Evolutionary conservation across 2,113 vertebrate species (phyloP).

Genomic region (Colossoma macropomum): DNA sequence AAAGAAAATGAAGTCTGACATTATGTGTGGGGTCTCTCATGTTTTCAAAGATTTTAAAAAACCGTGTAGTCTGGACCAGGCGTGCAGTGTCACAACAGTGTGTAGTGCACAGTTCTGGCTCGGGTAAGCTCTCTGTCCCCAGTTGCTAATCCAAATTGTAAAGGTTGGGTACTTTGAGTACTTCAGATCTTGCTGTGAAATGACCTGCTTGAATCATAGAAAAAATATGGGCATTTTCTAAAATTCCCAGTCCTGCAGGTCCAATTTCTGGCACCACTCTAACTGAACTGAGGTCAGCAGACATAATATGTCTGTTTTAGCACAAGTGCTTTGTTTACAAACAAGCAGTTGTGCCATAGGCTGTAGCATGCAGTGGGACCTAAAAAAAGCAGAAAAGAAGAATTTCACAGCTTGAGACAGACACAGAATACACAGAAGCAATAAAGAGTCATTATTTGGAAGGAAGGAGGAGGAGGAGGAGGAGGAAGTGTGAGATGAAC

Average conservation of each 20-base stretch:
- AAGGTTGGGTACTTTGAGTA: not conserved
- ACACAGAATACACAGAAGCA: not conserved
- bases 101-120: not conserved
- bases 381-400: not conserved
- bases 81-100: not conserved
- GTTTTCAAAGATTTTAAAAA: too few relatives aligned
- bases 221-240: not conserved
- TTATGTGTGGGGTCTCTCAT: too few relatives aligned
- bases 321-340: slow-evolving; percentile 18
- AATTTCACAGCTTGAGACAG: not conserved
- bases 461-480: not conserved
- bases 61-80: too few relatives aligned
- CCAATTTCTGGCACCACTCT: not conserved
- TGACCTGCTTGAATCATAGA: not conserved
- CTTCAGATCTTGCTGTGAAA: not conserved
- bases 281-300: not conserved
- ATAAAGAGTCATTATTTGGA: slow-evolving; percentile 1
- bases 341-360: not conserved
- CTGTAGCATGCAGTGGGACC: not conserved
- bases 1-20: too few relatives aligned
- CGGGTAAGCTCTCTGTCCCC: not conserved
- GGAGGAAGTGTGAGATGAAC: not conserved
- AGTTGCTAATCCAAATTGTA: not conserved
- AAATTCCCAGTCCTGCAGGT: not conserved
- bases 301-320: not conserved